These are phyloP conservation scores for Xiphophorus hellerii DNA, from an alignment of 2,113 vertebrate genomes.

Conservation along the genomic window DNA sequence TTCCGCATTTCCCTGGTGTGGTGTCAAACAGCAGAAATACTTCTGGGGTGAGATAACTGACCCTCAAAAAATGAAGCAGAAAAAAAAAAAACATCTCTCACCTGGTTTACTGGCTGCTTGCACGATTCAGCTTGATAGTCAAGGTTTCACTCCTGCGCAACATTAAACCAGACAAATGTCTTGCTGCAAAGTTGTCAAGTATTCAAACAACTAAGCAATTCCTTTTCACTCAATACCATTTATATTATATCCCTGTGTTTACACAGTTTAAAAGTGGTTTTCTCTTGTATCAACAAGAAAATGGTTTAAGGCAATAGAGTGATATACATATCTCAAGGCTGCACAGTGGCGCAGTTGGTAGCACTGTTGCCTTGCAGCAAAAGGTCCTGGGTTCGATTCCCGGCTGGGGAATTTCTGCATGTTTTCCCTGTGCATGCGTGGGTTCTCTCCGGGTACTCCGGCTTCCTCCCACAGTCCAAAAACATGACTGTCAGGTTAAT, in stretches of 20 bases:
- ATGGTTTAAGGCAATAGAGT: too few species aligned
- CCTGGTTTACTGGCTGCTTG: background rate
- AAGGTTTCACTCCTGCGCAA: background rate
- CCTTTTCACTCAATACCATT: background rate
- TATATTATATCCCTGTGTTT: background rate
- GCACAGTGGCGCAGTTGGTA: too few species aligned
- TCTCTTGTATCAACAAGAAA: too few species aligned
- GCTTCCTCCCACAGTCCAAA: too few species aligned
- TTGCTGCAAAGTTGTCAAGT: background rate
- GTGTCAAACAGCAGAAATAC: conserved; percentile 3
- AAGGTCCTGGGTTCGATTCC: too few species aligned
- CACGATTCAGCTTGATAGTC: background rate
- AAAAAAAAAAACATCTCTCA: background rate
- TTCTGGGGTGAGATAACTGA: conserved; percentile 3
- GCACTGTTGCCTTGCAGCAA: too few species aligned
- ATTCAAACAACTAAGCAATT: background rate
- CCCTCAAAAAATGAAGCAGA: background rate
- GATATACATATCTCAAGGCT: too few species aligned
- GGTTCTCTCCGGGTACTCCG: too few species aligned
- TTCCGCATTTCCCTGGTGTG: conserved; percentile 11
- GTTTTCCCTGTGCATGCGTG: too few species aligned
- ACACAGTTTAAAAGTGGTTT: too few species aligned
- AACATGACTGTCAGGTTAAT: too few species aligned
- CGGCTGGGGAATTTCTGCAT: too few species aligned
- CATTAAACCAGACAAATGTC: background rate